Evolutionary conservation across 2,113 vertebrate genomes (phyloP), one percentile per base, ranked within the genome.

Genomic region (Hemibagrus wyckioides): DNA sequence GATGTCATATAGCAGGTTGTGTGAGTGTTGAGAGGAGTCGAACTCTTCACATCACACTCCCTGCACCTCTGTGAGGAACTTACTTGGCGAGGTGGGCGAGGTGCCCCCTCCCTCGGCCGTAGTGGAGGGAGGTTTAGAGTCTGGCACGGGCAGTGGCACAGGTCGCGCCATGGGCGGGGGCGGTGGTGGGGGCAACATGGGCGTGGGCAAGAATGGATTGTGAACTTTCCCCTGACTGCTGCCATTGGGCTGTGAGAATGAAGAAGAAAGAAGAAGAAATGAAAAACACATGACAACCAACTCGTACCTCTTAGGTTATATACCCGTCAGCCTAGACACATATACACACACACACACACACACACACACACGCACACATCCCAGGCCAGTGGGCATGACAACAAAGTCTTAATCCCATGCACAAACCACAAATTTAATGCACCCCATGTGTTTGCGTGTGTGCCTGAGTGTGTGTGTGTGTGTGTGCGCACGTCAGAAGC

Each of bases 151-250:
- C 95, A 99, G 96, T 91, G 98, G 98, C 94, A 99, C 98, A 89
- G 98, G 98, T 92, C 98, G 97, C 85, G 98, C 98, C 98, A 99
- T 99, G 28, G 98, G 98, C 88, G 98, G 98, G 41, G 98, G 98
- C 3, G 98, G 98, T 1, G 98, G 98, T 0, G 98, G 98, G 82
- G 98, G 98, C 96, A 99, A 96, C 98, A 99, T 99, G 91, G 98
- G 98, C 91, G 98, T 98, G 90, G 98, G 97, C 94, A 99, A 96
- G 95, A 99, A 99, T 91, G 98, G 98, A 95, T 99, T 99, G 96
- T 99, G 98, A 93, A 99, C 98, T 95, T 99, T 99, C 94, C 97
- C 97, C 95, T 99, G 98, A 95, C 97, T 98, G 95, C 97, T 97
- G 92, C 98, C 97, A 79, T 99, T 99, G 93, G 98, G 97, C 98